Percentiles rank a stretch among this genome's conserved stretches.
Conservation (phyloP, 2,888 invertebrate species). For the Xestia c-nigrum region DNA sequence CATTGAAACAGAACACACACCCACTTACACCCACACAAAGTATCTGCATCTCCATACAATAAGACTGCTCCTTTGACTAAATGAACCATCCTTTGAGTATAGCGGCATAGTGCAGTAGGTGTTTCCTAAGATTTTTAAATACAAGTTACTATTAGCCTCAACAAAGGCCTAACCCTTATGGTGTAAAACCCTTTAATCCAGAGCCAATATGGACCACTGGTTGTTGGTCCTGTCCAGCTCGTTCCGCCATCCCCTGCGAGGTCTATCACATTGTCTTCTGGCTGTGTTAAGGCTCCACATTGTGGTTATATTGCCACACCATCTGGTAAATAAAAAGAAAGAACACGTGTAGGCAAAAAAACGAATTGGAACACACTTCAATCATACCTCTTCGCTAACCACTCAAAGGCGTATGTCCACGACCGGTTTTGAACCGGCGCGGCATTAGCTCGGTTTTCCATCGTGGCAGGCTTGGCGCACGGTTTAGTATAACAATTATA, state of each 20-base stretch:
- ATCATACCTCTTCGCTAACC: background rate
- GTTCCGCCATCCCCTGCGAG: too few species aligned
- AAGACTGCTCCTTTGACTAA: constrained; percentile 57
- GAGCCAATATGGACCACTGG: too few species aligned
- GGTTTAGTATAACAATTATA: background rate
- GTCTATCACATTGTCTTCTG: too few species aligned
- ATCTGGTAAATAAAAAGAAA: too few species aligned
- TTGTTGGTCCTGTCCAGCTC: too few species aligned
- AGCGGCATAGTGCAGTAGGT: constrained; percentile 29
- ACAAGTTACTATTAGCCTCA: too few species aligned
- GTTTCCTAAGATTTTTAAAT: background rate
- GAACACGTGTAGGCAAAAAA: background rate
- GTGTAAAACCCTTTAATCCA: too few species aligned
- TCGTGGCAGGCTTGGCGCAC: background rate
- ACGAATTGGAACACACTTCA: background rate
- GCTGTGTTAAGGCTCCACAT: too few species aligned
- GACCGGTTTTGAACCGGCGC: too few species aligned
- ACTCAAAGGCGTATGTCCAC: too few species aligned
- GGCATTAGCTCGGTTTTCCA: background rate
- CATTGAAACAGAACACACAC: background rate
- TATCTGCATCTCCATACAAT: constrained; percentile 30
- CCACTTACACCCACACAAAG: constrained; percentile 1
- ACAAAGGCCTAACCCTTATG: too few species aligned
- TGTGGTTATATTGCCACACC: too few species aligned
- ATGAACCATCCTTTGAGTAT: constrained; percentile 65